These are phyloP conservation scores for Ictalurus furcatus DNA, from an alignment of 2,113 vertebrate species.

Conservation along the genomic window DNA sequence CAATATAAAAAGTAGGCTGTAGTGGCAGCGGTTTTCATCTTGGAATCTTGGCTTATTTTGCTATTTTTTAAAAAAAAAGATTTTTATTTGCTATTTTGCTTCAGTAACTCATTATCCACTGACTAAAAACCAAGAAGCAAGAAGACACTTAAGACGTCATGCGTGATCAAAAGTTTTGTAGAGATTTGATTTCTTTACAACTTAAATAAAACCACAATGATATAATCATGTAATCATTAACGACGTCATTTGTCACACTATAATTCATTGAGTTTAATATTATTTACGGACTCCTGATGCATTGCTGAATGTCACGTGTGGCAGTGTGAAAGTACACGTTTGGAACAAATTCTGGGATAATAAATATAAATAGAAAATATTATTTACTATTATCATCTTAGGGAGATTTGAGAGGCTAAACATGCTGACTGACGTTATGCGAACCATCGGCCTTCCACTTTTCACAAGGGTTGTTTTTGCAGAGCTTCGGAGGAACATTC, in stretches of 20 bases:
- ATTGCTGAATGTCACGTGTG: not conserved
- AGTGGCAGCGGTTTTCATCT: not conserved
- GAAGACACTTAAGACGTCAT: not conserved
- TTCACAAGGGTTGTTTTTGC: not conserved
- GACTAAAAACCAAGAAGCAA: not conserved
- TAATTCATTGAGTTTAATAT: not conserved
- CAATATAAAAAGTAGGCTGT: not conserved
- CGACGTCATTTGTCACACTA: no score
- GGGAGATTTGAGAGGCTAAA: not conserved
- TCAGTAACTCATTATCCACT: not conserved
- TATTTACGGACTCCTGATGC: not conserved
- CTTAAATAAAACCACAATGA: not conserved
- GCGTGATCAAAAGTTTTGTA: not conserved
- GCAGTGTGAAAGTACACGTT: not conserved
- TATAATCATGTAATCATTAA: no score
- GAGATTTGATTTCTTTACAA: not conserved
- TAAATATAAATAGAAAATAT: not conserved
- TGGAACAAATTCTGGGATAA: not conserved
- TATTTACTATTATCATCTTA: not conserved
- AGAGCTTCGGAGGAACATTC: not conserved
- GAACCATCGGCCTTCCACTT: not conserved
- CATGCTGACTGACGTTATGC: not conserved
- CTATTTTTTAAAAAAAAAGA: not conserved
- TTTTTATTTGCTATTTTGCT: not conserved
- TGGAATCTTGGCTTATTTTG: no score